A percentile compares a stretch with the other conserved stretches of the same genome.
Evolutionary conservation across 2,888 invertebrate species (phyloP).

Genomic region (Drosophila anomalata): DNA sequence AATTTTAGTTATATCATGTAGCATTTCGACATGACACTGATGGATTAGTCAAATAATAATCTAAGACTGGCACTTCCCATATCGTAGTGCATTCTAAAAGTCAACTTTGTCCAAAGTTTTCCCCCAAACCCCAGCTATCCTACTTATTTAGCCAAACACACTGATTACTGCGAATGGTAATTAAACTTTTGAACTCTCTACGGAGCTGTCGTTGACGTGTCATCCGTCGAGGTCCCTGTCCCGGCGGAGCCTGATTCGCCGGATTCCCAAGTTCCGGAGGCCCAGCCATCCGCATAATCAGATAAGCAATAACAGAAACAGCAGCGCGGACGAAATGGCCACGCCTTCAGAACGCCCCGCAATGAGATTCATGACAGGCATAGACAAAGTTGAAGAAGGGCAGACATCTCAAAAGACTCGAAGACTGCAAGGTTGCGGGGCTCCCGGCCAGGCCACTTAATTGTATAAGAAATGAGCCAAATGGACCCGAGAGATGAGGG

Average conservation of each 20-base stretch:
- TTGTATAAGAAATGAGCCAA: conserved; percentile 75
- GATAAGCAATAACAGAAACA: conserved; percentile 60
- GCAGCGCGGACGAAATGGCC: conserved; percentile 45
- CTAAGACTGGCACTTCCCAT: too few relatives aligned
- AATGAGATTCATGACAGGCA: conserved; percentile 71
- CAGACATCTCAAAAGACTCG: conserved; percentile 32
- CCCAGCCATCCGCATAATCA: conserved; percentile 68
- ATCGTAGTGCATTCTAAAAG: conserved; percentile 22
- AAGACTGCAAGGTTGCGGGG: neutral
- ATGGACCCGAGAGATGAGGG: conserved; percentile 22
- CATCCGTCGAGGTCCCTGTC: conserved; percentile 44
- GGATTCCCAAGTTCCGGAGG: conserved; percentile 4
- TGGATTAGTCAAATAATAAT: too few relatives aligned
- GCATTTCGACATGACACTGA: too few relatives aligned
- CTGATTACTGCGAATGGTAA: conserved; percentile 77
- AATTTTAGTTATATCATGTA: neutral
- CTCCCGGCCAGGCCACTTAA: conserved; percentile 62
- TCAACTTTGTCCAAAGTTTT: conserved; percentile 14
- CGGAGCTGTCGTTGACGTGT: conserved; percentile 68
- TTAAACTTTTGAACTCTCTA: conserved; percentile 81
- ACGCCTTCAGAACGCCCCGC: conserved; percentile 42
- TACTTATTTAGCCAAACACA: conserved; percentile 40
- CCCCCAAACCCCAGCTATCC: conserved; percentile 7
- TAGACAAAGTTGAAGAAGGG: conserved; percentile 65
- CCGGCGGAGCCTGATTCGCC: conserved; percentile 6